Evolutionary conservation across 2,113 vertebrate species (phyloP).

Genomic region (Caranx melampygus): DNA sequence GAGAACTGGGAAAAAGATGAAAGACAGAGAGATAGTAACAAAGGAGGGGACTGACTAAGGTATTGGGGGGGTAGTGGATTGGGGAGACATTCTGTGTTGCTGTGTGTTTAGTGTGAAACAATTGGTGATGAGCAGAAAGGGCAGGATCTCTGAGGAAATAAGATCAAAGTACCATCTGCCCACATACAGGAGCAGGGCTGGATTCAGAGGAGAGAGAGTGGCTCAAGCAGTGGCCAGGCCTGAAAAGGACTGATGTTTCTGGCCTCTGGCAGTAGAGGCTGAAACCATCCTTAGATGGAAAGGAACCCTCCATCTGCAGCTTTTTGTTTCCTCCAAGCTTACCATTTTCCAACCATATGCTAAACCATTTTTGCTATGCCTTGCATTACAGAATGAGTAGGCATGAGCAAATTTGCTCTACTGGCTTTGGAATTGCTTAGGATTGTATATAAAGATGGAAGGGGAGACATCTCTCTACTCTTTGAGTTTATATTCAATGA

Average conservation of each 20-base stretch:
- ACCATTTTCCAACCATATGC: conserved; percentile 50
- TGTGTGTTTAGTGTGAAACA: conserved; percentile 68
- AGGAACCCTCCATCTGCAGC: conserved; percentile 58
- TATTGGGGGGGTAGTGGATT: conserved; percentile 24
- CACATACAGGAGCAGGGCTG: conserved; percentile 56
- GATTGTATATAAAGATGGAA: conserved; percentile 25
- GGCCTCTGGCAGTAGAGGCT: conserved; percentile 53
- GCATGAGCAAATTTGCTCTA: conserved; percentile 44
- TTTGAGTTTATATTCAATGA: background rate
- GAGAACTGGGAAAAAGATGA: conserved; percentile 36
- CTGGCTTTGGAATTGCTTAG: conserved; percentile 32
- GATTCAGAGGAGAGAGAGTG: conserved; percentile 50
- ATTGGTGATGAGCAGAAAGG: conserved; percentile 76
- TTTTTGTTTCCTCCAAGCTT: conserved; percentile 56
- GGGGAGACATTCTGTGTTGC: conserved; percentile 47
- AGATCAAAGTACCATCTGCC: conserved; percentile 85
- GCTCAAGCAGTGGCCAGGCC: conserved; percentile 45
- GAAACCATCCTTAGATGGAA: conserved; percentile 64
- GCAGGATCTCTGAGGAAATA: conserved; percentile 77
- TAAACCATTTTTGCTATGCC: conserved; percentile 47
- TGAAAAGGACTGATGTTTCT: conserved; percentile 65
- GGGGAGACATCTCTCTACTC: background rate
- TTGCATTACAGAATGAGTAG: conserved; percentile 38
- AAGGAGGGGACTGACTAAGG: conserved; percentile 35
- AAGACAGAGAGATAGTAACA: conserved; percentile 28